These are phyloP conservation scores for Chlorops oryzae DNA, from an alignment of 1,140 invertebrate species.

Conservation along the genomic window DNA sequence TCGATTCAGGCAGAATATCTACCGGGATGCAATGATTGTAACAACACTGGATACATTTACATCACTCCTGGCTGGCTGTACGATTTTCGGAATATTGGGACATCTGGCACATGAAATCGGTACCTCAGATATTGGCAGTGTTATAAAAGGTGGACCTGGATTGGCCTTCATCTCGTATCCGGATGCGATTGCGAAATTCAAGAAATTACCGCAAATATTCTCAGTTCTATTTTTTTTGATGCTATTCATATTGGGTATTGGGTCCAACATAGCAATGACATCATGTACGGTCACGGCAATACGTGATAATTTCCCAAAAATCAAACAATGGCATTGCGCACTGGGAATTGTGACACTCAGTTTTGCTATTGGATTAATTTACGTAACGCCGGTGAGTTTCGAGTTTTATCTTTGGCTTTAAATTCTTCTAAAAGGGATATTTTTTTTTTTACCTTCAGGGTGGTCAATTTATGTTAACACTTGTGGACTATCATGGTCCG, in stretches of 20 bases:
- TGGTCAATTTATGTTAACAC: constrained; percentile 71
- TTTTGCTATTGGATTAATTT: constrained; percentile 62
- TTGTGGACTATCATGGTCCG: constrained; percentile 75
- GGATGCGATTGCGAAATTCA: constrained; percentile 73
- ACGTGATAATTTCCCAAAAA: constrained; percentile 58
- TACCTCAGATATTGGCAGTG: constrained; percentile 49
- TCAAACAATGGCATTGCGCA: constrained; percentile 56
- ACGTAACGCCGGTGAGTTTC: constrained; percentile 65
- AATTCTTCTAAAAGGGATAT: constrained; percentile 57
- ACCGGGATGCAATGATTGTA: constrained; percentile 59
- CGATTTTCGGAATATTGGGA: constrained; percentile 70
- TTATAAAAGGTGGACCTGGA: constrained; percentile 59
- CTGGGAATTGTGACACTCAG: constrained; percentile 51
- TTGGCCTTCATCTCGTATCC: constrained; percentile 79
- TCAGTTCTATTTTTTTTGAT: constrained; percentile 80
- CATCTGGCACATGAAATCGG: constrained; percentile 55
- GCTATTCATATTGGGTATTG: constrained; percentile 69
- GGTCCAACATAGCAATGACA: constrained; percentile 61
- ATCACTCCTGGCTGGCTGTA: constrained; percentile 66
- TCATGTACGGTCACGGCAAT: constrained; percentile 59
- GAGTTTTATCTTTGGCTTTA: constrained; percentile 6
- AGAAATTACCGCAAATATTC: constrained; percentile 68
- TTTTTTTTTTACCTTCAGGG: constrained; percentile 67
- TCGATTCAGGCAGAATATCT: constrained; percentile 67
- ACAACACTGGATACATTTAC: constrained; percentile 62